Percentiles rank a stretch among this genome's conserved stretches.
Evolutionary conservation across 2,888 invertebrate species (phyloP).

Genomic region (Thelaira solivaga): DNA sequence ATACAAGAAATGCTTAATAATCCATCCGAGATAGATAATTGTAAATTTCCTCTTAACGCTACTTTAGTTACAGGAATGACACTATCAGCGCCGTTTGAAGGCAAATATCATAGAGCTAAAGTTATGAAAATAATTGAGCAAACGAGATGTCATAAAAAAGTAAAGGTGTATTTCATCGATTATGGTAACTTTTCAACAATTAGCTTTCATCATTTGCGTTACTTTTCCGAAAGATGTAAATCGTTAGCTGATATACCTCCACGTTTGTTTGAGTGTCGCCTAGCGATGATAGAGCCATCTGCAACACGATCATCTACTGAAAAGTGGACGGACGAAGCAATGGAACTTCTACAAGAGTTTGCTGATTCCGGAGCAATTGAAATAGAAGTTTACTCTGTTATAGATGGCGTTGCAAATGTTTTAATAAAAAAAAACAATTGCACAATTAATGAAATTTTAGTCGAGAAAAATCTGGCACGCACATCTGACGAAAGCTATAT

Average conservation of each 20-base stretch:
- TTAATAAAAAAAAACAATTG: slow-evolving; percentile 79
- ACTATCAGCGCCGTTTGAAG: slow-evolving; percentile 80
- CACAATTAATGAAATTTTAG: slow-evolving; percentile 82
- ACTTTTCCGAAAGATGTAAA: slow-evolving; percentile 69
- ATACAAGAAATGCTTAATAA: slow-evolving; percentile 77
- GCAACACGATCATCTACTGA: slow-evolving; percentile 80
- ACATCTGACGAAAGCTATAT: slow-evolving; percentile 85
- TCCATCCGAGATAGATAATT: slow-evolving; percentile 67
- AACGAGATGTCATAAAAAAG: slow-evolving; percentile 65
- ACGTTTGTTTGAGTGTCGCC: slow-evolving; percentile 84
- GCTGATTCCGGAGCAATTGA: slow-evolving; percentile 74
- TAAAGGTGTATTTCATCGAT: slow-evolving; percentile 83
- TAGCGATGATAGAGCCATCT: slow-evolving; percentile 85
- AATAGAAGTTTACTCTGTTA: slow-evolving; percentile 82
- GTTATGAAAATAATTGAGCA: slow-evolving; percentile 75
- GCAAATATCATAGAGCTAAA: slow-evolving; percentile 80
- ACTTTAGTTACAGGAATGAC: slow-evolving; percentile 78
- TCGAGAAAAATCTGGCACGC: slow-evolving; percentile 82
- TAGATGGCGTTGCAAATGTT: slow-evolving; percentile 84
- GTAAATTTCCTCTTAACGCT: slow-evolving; percentile 66
- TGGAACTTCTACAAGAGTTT: slow-evolving; percentile 77
- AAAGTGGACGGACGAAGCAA: slow-evolving; percentile 81
- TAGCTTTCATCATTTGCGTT: slow-evolving; percentile 77
- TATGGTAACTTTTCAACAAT: slow-evolving; percentile 83
- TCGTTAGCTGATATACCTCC: slow-evolving; percentile 77